Conservation (phyloP, 2,113 vertebrate species). For the Pachyramphus minor region DNA sequence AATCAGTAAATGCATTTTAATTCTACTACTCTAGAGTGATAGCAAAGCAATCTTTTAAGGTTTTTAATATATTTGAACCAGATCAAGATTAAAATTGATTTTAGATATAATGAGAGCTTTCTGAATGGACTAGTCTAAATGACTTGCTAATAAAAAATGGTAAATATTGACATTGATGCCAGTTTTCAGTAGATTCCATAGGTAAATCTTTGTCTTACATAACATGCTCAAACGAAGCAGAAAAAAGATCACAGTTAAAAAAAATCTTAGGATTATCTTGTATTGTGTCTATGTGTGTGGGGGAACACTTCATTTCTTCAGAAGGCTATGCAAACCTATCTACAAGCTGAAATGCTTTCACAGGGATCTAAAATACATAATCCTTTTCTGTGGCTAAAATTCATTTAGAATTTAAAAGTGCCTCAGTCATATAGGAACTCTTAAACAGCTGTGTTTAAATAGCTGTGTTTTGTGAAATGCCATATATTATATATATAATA, state of each 20-base stretch:
- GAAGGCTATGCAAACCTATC: neutral
- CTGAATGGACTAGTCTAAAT: neutral
- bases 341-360: neutral
- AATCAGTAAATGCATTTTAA: neutral
- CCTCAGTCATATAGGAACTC: neutral
- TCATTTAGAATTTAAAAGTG: neutral
- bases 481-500: neutral
- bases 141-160: neutral
- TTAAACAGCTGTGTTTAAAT: neutral
- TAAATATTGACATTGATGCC: neutral
- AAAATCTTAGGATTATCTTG: neutral
- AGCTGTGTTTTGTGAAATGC: neutral
- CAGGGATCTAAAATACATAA: neutral
- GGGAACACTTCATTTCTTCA: neutral
- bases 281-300: neutral
- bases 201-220: neutral
- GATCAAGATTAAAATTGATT: neutral
- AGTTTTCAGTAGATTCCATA: neutral
- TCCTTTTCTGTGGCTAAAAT: neutral
- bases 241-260: neutral
- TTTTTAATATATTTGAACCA: neutral
- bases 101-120: neutral
- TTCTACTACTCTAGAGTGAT: neutral
- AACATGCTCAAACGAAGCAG: neutral
- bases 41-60: neutral